Conservation (phyloP, 2,797 vertebrate genomes). For the Macropus fuliginosus region DNA sequence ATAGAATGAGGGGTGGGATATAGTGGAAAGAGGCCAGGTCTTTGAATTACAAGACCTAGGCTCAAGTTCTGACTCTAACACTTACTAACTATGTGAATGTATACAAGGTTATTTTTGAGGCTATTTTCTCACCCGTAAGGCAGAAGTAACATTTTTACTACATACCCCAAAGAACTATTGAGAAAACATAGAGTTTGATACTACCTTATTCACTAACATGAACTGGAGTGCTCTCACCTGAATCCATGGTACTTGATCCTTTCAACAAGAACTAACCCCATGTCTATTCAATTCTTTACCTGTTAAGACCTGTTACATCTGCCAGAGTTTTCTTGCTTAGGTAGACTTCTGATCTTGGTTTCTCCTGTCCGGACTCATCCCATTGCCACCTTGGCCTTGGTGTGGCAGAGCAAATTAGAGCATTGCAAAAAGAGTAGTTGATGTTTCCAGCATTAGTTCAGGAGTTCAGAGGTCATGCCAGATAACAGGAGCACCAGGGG, state of each 20-base stretch:
- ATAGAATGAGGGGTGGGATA: neutral
- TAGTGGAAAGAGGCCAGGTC: neutral
- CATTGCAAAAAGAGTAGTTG: neutral
- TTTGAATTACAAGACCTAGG: neutral
- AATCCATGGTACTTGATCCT: neutral
- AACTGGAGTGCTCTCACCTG: neutral
- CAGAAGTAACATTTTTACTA: neutral
- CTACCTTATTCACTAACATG: neutral
- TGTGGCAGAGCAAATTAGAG: neutral
- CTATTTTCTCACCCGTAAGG: neutral
- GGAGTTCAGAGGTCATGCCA: neutral
- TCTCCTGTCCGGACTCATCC: neutral
- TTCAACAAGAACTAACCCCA: neutral
- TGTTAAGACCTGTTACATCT: neutral
- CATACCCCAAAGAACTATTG: neutral
- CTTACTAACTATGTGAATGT: neutral
- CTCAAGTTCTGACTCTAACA: neutral
- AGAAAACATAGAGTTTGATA: neutral
- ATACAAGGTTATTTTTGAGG: neutral
- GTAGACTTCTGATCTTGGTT: neutral
- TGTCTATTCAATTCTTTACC: neutral
- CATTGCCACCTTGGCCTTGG: neutral
- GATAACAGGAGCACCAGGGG: neutral
- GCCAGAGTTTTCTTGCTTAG: neutral
- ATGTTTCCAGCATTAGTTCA: neutral